Base-by-base conservation (phyloP, 2,113 vertebrate genomes). In the Chaetodon auriga region DNA sequence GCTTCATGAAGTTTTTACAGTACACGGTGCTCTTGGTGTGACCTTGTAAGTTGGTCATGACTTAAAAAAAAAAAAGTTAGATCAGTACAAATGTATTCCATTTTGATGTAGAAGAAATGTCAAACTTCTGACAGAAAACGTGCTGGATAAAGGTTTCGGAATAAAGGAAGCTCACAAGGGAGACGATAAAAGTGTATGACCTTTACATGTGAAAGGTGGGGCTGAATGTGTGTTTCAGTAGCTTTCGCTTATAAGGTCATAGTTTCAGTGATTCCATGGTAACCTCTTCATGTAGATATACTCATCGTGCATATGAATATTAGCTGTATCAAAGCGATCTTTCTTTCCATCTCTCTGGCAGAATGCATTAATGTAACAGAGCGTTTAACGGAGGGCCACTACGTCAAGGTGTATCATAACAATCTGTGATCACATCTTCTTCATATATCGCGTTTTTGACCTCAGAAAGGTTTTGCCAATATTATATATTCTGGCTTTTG, bases 41-140 rank as follows among this genome's bases (percentile, higher is more conserved):
- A 86, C 84, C 75, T 88, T 70, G 77, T n/a, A 11, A 51, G 58
- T 71, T 49, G 19, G 53, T 54, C 68, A 10, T 13, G 38, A 64
- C 48, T 78, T 75, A 1, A 35, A 46, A 58, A 30, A 46, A 58
- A 30, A 30, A 49, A 66, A 75, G 45, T 71, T 30, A 8, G 6
- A 75, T 46, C 38, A 18, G 30, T n/a, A 6, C 0, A 2, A 75
- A 75, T 68, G 63, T 36, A 78, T 83, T 90, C n/a, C 2, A 5
- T 63, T 62, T 49, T 79, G 43, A 80, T 55, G 55, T 55, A 3
- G 61, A 65, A 69, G 71, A 88, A 86, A 92, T 80, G 77, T 80
- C 80, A 85, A 65, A 69, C 30, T 35, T 75, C 73, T 80, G 78
- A 70, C 68, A 55, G 79, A 49, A 58, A 73, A 72, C 7, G 48